Evolutionary conservation across 2,888 invertebrate species (phyloP).

Genomic region (Rambutsinella grinnellia): DNA sequence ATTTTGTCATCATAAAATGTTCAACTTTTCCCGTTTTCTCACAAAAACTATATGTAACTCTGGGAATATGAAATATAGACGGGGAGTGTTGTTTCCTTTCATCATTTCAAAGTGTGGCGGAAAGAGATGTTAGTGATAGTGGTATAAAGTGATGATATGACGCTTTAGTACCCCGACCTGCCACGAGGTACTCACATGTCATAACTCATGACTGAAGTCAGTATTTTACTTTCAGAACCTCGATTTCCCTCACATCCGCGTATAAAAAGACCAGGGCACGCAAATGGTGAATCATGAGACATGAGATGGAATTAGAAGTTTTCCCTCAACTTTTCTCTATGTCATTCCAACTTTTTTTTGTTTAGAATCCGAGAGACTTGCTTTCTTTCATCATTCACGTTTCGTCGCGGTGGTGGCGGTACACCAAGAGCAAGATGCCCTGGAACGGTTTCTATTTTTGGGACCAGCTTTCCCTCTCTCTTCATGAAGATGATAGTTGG

Average conservation of each 20-base stretch:
- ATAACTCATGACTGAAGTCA: slow-evolving; percentile 44
- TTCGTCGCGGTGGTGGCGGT: neutral
- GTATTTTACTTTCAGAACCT: neutral
- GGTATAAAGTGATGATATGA: slow-evolving; percentile 41
- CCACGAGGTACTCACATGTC: slow-evolving; percentile 44
- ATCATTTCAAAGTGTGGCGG: too few species aligned
- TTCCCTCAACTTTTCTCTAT: slow-evolving; percentile 21
- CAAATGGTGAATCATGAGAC: neutral
- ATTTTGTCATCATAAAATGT: neutral
- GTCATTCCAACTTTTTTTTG: slow-evolving; percentile 34
- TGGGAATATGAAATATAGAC: too few species aligned
- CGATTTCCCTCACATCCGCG: neutral
- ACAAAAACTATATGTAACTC: too few species aligned
- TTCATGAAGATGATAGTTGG: too few species aligned
- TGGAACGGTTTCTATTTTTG: neutral
- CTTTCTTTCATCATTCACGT: neutral
- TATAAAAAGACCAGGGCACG: neutral
- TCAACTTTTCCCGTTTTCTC: neutral
- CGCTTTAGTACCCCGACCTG: slow-evolving; percentile 32
- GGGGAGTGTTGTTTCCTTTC: too few species aligned
- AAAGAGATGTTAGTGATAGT: neutral
- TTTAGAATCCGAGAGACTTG: slow-evolving; percentile 20
- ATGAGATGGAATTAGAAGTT: slow-evolving; percentile 16
- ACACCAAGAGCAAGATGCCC: slow-evolving; percentile 25
- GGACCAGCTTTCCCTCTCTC: too few species aligned